Evolutionary conservation across 2,113 vertebrate species (phyloP).

Genomic region (Archilochus colubris): DNA sequence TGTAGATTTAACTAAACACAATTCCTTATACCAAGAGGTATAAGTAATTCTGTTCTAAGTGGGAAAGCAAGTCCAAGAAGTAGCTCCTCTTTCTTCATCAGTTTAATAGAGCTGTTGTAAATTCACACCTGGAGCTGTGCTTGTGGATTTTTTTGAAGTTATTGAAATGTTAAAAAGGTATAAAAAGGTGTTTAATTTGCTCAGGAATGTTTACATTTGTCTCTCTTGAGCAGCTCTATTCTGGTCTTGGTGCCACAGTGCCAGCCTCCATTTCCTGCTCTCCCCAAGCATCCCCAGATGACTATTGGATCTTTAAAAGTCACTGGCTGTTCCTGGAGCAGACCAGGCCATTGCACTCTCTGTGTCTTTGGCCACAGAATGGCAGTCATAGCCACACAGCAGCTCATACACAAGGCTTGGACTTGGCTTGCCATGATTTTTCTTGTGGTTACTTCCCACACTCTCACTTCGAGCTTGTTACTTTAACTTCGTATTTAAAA

Average conservation of each 20-base stretch:
- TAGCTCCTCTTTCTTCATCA: neutral
- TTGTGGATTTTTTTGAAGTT: neutral
- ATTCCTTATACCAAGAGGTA: neutral
- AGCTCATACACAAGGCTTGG: neutral
- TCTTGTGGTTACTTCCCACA: neutral
- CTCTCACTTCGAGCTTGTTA: neutral
- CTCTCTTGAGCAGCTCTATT: slow-evolving; percentile 35
- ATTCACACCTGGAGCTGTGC: neutral
- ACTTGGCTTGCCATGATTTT: neutral
- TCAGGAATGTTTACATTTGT: slow-evolving; percentile 7
- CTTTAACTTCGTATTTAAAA: neutral
- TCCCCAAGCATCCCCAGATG: neutral
- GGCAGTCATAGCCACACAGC: neutral
- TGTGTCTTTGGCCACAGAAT: neutral
- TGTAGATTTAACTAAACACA: neutral
- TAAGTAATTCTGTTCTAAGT: neutral
- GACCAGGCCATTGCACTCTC: neutral
- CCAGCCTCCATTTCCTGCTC: neutral
- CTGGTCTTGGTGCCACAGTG: neutral
- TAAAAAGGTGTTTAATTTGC: neutral
- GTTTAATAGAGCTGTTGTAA: neutral
- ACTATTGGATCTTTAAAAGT: neutral
- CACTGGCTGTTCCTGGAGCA: neutral
- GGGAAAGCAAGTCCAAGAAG: neutral
- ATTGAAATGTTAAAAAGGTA: slow-evolving; percentile 20